A percentile compares a stretch with the other conserved stretches of the same genome.
phyloP scores from a whole-genome alignment of 1,140 invertebrate genomes.

The Philotrypesis tridentata region DNA sequence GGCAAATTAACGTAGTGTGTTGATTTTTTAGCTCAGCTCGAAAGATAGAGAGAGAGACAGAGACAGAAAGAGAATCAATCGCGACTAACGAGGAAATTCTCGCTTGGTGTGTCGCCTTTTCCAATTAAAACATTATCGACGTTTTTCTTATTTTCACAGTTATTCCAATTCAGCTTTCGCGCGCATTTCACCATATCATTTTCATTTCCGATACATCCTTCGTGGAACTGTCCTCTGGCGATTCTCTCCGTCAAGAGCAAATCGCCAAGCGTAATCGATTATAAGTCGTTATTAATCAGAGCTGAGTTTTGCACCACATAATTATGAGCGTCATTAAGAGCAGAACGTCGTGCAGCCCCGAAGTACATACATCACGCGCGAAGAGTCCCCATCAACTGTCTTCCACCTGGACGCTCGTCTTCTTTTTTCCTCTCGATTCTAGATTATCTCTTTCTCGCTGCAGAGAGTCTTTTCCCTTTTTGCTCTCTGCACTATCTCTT shows the following conservation, averaged over 20 bases:
- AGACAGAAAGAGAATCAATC: no score
- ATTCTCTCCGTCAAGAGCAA: neutral
- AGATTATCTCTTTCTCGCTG: conserved; percentile 6
- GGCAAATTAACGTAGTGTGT: neutral
- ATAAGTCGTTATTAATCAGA: no score
- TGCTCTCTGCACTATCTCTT: neutral
- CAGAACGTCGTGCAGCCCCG: conserved; percentile 22
- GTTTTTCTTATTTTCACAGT: neutral
- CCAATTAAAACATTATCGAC: neutral
- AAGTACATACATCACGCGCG: conserved; percentile 45
- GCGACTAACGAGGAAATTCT: neutral
- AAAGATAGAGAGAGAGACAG: no score
- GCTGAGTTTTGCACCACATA: no score
- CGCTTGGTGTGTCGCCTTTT: neutral
- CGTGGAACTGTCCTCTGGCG: neutral
- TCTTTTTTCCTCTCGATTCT: conserved; percentile 32
- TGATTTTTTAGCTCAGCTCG: neutral
- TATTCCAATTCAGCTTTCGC: neutral
- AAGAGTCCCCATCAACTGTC: conserved; percentile 34
- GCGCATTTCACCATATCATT: neutral
- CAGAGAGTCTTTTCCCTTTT: neutral
- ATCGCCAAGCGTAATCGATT: no score
- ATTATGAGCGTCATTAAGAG: conserved; percentile 47
- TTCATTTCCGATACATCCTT: neutral
- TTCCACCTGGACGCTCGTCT: conserved; percentile 9